phyloP scores from a whole-genome alignment of 2,113 vertebrate species.

The Xenopus borealis region DNA sequence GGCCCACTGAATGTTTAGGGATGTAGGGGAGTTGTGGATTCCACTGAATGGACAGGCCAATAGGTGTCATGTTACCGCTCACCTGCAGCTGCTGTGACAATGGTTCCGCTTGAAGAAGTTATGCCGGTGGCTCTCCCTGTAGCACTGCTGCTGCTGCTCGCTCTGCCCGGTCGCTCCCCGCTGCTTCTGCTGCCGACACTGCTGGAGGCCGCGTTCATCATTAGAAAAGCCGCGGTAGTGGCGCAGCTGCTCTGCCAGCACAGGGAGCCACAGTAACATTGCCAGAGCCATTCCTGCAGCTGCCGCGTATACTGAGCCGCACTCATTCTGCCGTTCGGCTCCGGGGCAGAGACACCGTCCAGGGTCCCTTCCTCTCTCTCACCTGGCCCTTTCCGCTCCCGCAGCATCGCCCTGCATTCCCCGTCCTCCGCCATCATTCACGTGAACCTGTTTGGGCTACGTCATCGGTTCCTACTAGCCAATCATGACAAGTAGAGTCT shows the following conservation, averaged over 20 bases:
- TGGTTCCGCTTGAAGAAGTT: neutral
- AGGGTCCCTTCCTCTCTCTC: neutral
- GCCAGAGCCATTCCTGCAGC: slow-evolving; percentile 90
- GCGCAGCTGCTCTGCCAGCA: slow-evolving; percentile 75
- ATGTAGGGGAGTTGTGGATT: too few relatives aligned
- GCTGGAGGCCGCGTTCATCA: slow-evolving; percentile 34
- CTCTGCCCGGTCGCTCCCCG: neutral
- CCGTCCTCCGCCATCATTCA: neutral
- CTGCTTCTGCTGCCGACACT: too few relatives aligned
- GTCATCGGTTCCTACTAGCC: too few relatives aligned
- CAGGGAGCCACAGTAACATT: slow-evolving; percentile 80
- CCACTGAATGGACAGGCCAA: too few relatives aligned
- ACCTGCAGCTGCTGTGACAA: slow-evolving; percentile 55
- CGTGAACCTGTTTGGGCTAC: too few relatives aligned
- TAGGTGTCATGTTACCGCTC: slow-evolving; percentile 34
- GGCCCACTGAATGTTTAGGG: too few relatives aligned
- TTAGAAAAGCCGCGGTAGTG: slow-evolving; percentile 10
- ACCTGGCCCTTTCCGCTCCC: neutral
- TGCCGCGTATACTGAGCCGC: slow-evolving; percentile 78
- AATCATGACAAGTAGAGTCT: too few relatives aligned
- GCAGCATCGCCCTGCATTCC: neutral
- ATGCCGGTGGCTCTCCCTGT: neutral
- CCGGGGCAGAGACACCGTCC: neutral
- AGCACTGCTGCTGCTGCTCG: too few relatives aligned
- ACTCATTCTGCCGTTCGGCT: slow-evolving; percentile 50